A percentile compares a stretch with the other conserved stretches of the same genome.
Evolutionary conservation across 2,888 invertebrate genomes (phyloP).

Genomic region (Calameuta idolon): DNA sequence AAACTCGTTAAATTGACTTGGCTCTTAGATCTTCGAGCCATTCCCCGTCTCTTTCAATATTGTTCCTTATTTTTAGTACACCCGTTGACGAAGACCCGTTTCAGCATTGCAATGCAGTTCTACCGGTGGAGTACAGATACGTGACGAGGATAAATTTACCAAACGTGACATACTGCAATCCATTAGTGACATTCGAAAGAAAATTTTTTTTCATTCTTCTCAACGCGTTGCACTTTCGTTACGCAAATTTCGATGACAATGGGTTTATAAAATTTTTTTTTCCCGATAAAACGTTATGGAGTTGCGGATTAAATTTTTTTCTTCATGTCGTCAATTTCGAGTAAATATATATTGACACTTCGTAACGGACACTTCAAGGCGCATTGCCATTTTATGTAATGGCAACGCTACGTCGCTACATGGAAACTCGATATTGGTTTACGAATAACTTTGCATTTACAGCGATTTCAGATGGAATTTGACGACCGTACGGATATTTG

Average conservation of each 20-base stretch:
- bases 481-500: not conserved
- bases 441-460: not conserved
- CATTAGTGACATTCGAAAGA: not conserved
- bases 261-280: not conserved
- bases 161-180: not conserved
- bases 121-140: not conserved
- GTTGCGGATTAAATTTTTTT: not conserved
- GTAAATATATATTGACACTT: no score
- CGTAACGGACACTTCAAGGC: no score
- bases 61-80: not conserved
- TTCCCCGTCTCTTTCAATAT: not conserved
- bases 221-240: not conserved
- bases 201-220: not conserved
- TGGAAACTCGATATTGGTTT: not conserved
- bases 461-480: not conserved
- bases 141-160: not conserved
- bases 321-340: not conserved
- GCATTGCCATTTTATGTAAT: not conserved
- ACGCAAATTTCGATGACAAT: not conserved
- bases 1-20: not conserved
- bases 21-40: not conserved
- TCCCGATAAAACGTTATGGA: not conserved
- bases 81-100: not conserved
- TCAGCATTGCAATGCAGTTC: not conserved
- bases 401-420: not conserved